Percentiles rank a stretch among this genome's conserved stretches.
phyloP scores from a whole-genome alignment of 2,113 vertebrate genomes.

The Bungarus multicinctus region DNA sequence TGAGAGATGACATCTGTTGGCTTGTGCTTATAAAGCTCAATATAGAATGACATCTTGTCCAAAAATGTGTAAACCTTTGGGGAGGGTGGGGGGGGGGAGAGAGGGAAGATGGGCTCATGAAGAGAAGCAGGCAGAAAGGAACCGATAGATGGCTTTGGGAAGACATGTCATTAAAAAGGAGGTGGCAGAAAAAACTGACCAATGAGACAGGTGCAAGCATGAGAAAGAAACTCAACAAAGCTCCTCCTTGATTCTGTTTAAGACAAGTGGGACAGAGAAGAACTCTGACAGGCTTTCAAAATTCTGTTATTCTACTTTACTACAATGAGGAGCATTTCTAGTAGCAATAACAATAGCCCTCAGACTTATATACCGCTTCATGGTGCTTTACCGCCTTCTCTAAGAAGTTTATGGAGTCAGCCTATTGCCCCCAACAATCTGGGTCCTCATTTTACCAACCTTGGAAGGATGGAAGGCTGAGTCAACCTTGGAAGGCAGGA shows the following conservation, averaged over 20 bases:
- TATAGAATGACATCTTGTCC: slow-evolving; percentile 97
- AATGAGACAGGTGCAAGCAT: not conserved
- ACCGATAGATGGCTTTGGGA: not conserved
- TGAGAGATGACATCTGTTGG: slow-evolving; percentile 87
- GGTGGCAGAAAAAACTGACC: not conserved
- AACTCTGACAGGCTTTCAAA: not conserved
- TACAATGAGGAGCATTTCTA: not conserved
- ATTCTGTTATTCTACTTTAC: not conserved
- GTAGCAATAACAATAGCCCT: not conserved
- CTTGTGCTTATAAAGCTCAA: slow-evolving; percentile 90
- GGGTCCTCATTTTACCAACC: no score
- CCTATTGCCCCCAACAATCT: no score
- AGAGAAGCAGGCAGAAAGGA: not conserved
- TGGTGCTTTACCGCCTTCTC: no score
- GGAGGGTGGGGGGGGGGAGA: not conserved
- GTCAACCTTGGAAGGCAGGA: no score
- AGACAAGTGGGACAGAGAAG: not conserved
- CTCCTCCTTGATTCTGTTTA: not conserved
- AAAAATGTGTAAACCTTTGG: slow-evolving; percentile 91
- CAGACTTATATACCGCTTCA: no score
- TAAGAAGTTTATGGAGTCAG: no score
- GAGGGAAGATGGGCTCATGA: not conserved
- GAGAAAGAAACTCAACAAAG: not conserved
- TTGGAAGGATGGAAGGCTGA: no score
- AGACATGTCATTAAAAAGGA: not conserved